Evolutionary conservation across 2,113 vertebrate species (phyloP), one percentile per base, ranked within the genome.

Genomic region (Myrmecobius fasciatus): DNA sequence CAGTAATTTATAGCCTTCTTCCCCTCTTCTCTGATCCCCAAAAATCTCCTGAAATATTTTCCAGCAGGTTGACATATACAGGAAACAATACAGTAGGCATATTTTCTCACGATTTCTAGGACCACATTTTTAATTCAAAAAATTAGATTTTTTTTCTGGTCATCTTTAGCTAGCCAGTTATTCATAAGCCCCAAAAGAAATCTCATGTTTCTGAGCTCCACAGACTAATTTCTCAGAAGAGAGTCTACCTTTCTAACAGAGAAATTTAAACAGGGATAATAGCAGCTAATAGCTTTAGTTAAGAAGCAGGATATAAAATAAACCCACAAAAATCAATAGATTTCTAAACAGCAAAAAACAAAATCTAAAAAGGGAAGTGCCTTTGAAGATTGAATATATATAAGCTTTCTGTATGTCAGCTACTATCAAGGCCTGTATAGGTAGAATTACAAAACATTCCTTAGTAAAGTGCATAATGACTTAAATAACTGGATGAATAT

Each of bases 111-210:
- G 26, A n/a, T 91, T 83, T 52, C 25, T 52, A 96, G 48, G 2
- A 7, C 54, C 88, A 53, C 25, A n/a, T 91, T 48, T 60, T 93
- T 91, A 89, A 91, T 10, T 31, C 90, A 94, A 92, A 93, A 93
- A 52, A 22, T n/a, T 91, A 56, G 28, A 11, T 90, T 52, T 56
- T 90, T 83, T 89, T 94, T 83, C 14, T 10, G 89, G 51, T 24
- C 94, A 93, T 92, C 36, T 91, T 89, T 36, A 53, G 28, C 54
- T 47, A 26, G 92, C 31, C 46, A 8, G 24, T 83, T 75, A 75
- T 20, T 43, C n/a, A 43, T 43, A 83, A 43, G 2, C 67, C 67
- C 67, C 4, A n/a, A 83, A 83, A 43, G 20, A 43, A 20, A 43
- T 22, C 6, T 83, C n/a, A 83, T 83, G n/a, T 83, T n/a, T 75